Conservation (phyloP, 2,113 vertebrate genomes). For the Zapornia atra region DNA sequence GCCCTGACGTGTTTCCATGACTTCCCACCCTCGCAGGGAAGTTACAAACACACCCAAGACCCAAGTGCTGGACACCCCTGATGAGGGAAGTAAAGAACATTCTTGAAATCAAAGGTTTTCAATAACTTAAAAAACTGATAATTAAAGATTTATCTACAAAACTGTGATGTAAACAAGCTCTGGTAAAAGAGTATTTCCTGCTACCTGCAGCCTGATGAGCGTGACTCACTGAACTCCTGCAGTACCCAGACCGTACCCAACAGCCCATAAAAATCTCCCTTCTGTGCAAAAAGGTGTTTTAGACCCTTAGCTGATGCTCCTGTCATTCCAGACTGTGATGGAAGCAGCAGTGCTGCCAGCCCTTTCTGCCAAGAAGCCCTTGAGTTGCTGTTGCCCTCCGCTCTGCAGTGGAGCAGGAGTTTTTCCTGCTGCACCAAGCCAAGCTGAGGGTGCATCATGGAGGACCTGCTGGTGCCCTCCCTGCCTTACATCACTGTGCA, state of each 20-base stretch:
- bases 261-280: not conserved
- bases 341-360: not conserved
- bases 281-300: not conserved
- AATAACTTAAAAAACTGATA: not conserved
- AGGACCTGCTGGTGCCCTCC: not conserved
- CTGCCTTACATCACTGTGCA: slow-evolving; percentile 81
- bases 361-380: slow-evolving; percentile 10
- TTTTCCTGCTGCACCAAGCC: not conserved
- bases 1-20: not conserved
- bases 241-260: not conserved
- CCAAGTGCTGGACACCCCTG: too few relatives aligned
- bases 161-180: not conserved
- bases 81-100: not conserved
- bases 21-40: not conserved
- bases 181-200: not conserved
- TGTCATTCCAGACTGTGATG: not conserved
- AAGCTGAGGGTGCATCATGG: accelerated
- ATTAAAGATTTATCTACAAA: not conserved
- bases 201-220: not conserved
- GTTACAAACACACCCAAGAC: not conserved
- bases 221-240: not conserved
- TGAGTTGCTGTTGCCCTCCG: not conserved
- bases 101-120: not conserved
- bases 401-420: not conserved
- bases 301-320: not conserved